phyloP scores from a whole-genome alignment of 2,888 invertebrate genomes.

The Aleiodes leptofemur region DNA sequence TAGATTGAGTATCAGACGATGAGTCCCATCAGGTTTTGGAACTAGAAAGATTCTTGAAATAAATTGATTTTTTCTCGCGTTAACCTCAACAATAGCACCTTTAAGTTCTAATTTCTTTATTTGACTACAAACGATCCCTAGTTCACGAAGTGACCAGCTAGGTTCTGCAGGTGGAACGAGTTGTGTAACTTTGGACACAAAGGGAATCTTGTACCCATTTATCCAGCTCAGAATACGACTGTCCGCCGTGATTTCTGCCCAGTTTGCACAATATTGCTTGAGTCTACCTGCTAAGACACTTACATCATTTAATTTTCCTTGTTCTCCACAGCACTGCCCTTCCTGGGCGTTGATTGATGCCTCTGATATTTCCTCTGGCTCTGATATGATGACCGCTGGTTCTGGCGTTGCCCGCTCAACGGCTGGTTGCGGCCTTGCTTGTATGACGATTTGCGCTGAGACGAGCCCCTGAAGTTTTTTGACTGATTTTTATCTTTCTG shows the following conservation, averaged over 20 bases:
- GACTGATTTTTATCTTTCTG: background rate
- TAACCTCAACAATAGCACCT: slow-evolving; percentile 35
- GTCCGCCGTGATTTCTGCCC: too few species aligned
- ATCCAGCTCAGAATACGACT: too few species aligned
- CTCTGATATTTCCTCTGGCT: slow-evolving; percentile 16
- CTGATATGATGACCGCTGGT: slow-evolving; percentile 32
- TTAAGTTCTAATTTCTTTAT: slow-evolving; percentile 32
- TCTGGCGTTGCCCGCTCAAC: slow-evolving; percentile 47
- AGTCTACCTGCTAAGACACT: too few species aligned
- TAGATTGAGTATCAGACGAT: slow-evolving; percentile 37
- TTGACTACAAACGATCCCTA: background rate
- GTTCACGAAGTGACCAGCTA: too few species aligned
- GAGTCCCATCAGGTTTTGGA: slow-evolving; percentile 30
- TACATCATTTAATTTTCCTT: too few species aligned
- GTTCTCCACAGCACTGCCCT: too few species aligned
- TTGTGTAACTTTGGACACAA: too few species aligned
- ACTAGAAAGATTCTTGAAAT: slow-evolving; percentile 40
- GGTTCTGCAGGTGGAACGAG: too few species aligned
- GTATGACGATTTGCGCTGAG: slow-evolving; percentile 39
- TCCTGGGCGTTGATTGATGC: too few species aligned
- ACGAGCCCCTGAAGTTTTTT: slow-evolving; percentile 53
- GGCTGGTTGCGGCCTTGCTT: slow-evolving; percentile 26
- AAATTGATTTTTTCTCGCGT: slow-evolving; percentile 24
- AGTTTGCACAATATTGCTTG: too few species aligned
- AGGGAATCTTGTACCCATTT: too few species aligned